These are phyloP conservation scores for Ectemnius continuus DNA, from an alignment of 2,888 invertebrate species.

Conservation along the genomic window DNA sequence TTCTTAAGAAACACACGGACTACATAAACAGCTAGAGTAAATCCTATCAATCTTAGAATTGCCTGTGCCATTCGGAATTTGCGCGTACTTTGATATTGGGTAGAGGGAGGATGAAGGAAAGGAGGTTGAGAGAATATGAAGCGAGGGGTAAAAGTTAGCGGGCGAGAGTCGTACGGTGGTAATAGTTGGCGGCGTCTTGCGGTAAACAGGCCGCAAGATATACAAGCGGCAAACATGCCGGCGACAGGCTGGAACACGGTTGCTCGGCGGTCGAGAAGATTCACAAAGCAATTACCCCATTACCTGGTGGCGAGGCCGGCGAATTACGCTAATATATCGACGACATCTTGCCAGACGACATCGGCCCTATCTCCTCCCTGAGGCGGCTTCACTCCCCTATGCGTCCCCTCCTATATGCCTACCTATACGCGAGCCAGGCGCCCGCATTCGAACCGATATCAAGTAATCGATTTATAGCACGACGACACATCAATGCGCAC, in stretches of 20 bases:
- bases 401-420: neutral
- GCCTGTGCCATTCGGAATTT: no score
- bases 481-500: conserved; percentile 62
- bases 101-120: no score
- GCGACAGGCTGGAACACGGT: conserved; percentile 35
- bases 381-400: neutral
- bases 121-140: no score
- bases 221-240: conserved; percentile 41
- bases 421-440: conserved; percentile 22
- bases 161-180: conserved; percentile 36
- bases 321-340: conserved; percentile 68
- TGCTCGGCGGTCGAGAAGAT: conserved; percentile 45
- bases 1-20: no score
- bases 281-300: conserved; percentile 68
- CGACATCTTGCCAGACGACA: conserved; percentile 50
- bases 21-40: no score
- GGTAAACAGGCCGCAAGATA: conserved; percentile 34
- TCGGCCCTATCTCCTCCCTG: conserved; percentile 11
- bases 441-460: conserved; percentile 44
- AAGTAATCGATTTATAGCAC: conserved; percentile 63
- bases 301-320: conserved; percentile 53
- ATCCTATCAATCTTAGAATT: no score
- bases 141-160: conserved; percentile 33
- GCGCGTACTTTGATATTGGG: no score
- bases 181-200: conserved; percentile 30